A percentile compares a stretch with the other conserved stretches of the same genome.
Evolutionary conservation across 2,888 invertebrate species (phyloP).

Genomic region (Dryadula phaetusa): DNA sequence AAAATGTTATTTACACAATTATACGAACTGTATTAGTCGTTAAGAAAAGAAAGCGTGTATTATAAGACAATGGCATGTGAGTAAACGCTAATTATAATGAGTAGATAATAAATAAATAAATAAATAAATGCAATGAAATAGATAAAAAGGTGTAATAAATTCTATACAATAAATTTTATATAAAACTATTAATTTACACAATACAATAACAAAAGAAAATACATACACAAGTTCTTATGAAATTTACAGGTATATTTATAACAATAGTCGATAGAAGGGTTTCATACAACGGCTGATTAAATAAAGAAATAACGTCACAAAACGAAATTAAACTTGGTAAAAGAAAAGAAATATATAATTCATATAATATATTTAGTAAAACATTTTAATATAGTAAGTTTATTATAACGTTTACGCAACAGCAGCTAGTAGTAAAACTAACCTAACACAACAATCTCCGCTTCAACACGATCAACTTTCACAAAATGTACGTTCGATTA

Average conservation of each 20-base stretch:
- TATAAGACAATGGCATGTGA: conserved; percentile 2
- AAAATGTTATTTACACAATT: conserved; percentile 15
- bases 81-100: neutral
- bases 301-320: neutral
- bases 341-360: neutral
- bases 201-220: conserved; percentile 3
- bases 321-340: neutral
- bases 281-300: neutral
- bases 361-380: neutral
- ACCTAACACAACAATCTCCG: conserved; percentile 35
- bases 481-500: conserved; percentile 27
- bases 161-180: neutral
- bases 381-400: neutral
- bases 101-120: conserved; percentile 4
- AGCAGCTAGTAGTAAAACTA: conserved; percentile 24
- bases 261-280: neutral
- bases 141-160: neutral
- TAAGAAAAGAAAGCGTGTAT: conserved; percentile 23
- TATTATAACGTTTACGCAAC: conserved; percentile 30
- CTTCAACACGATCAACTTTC: conserved; percentile 32
- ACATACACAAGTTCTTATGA: neutral
- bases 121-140: neutral
- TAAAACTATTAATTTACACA: neutral
- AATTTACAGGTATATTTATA: neutral
- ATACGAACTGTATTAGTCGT: conserved; percentile 22